Evolutionary conservation across 1,140 invertebrate species (phyloP).

Genomic region (Musca vetustissima): DNA sequence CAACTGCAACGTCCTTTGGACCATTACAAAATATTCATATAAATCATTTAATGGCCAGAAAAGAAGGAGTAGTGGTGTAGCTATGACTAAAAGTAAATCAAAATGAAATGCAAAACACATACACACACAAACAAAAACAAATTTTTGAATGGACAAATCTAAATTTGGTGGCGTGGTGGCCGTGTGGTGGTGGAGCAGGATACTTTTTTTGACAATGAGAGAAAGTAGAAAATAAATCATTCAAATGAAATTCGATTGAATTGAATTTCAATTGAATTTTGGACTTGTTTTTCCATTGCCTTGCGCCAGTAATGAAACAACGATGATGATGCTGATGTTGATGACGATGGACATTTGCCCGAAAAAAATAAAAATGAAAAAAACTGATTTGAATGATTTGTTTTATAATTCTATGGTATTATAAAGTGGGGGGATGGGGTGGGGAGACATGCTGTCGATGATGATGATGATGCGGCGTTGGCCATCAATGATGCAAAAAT

Average conservation of each 20-base stretch:
- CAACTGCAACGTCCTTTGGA: too few relatives aligned
- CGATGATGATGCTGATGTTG: neutral
- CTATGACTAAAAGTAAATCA: neutral
- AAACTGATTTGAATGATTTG: too few relatives aligned
- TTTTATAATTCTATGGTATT: too few relatives aligned
- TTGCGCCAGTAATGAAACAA: constrained; percentile 3
- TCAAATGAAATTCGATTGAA: constrained; percentile 23
- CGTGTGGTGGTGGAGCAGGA: too few relatives aligned
- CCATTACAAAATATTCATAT: neutral
- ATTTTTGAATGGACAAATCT: too few relatives aligned
- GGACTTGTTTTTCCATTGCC: neutral
- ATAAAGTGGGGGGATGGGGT: too few relatives aligned
- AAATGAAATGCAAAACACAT: constrained; percentile 5
- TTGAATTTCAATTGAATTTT: constrained; percentile 11
- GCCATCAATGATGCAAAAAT: too few relatives aligned
- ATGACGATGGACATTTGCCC: neutral
- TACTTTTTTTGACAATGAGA: too few relatives aligned
- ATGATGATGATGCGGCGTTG: neutral
- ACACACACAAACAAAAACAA: too few relatives aligned
- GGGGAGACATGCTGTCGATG: neutral
- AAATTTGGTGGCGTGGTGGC: too few relatives aligned
- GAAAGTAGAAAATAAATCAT: constrained; percentile 16
- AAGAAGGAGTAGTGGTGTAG: neutral
- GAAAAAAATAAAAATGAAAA: too few relatives aligned
- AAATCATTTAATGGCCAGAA: constrained; percentile 12